Evolutionary conservation across 1,140 invertebrate species (phyloP).

Genomic region (Euwallacea fornicatus): DNA sequence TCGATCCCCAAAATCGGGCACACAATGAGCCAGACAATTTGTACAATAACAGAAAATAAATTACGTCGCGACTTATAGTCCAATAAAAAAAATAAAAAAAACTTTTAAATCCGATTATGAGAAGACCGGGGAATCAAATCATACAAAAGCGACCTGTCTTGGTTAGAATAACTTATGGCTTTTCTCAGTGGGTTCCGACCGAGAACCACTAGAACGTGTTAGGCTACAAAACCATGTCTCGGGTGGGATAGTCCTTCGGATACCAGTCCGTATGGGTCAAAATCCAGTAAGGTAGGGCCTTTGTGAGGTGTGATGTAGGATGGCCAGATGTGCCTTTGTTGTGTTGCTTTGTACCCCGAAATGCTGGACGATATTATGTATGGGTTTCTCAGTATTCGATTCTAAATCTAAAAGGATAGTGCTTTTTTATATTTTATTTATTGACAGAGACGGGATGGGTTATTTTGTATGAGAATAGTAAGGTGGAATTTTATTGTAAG

Average conservation of each 20-base stretch:
- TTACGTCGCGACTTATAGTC: conserved; percentile 26
- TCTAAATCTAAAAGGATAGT: not conserved
- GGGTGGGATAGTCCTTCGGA: conserved; percentile 5
- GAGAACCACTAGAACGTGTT: conserved; percentile 22
- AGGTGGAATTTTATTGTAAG: too few relatives aligned
- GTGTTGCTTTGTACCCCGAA: conserved; percentile 37
- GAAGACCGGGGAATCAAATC: conserved; percentile 23
- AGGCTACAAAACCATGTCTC: conserved; percentile 15
- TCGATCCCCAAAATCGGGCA: conserved; percentile 2
- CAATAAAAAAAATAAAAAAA: conserved; percentile 24
- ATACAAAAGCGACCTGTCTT: conserved; percentile 26
- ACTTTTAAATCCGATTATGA: conserved; percentile 29
- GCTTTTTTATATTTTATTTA: too few relatives aligned
- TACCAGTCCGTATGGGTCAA: conserved; percentile 22
- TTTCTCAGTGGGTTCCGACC: conserved; percentile 41
- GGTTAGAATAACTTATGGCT: conserved; percentile 39
- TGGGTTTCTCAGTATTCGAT: conserved; percentile 18
- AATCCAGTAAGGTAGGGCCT: conserved; percentile 30
- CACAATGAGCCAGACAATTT: conserved; percentile 4
- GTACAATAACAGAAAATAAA: conserved; percentile 34
- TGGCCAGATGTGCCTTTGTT: conserved; percentile 41
- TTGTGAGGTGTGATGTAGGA: conserved; percentile 44
- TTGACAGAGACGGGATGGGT: too few relatives aligned
- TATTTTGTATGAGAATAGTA: too few relatives aligned
- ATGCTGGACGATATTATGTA: conserved; percentile 33